Conservation (phyloP, 2,113 vertebrate genomes). For the Edolisoma coerulescens region DNA sequence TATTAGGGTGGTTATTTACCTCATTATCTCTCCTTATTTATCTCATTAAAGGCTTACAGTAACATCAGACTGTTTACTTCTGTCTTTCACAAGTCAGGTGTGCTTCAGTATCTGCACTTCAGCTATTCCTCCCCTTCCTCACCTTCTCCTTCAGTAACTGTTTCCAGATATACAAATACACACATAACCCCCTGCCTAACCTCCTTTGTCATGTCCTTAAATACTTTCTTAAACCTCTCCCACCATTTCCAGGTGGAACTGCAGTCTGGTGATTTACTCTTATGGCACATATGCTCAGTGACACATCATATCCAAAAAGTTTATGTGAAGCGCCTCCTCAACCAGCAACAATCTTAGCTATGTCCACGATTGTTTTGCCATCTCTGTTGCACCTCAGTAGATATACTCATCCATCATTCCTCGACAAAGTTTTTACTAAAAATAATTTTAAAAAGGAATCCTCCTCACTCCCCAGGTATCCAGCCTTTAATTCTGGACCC, state of each 20-base stretch:
- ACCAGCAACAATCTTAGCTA: neutral
- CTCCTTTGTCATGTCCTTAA: neutral
- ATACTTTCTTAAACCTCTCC: neutral
- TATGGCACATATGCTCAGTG: accelerated
- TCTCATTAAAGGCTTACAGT: slow-evolving; percentile 19
- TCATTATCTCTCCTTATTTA: slow-evolving; percentile 26
- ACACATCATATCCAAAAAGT: neutral
- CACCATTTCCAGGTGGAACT: neutral
- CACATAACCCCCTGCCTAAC: neutral
- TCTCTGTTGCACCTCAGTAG: neutral
- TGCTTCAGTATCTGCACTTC: neutral
- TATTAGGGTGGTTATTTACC: neutral
- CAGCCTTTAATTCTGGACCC: neutral
- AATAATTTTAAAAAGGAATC: neutral
- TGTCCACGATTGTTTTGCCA: neutral
- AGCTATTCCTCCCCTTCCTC: neutral
- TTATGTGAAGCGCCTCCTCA: neutral
- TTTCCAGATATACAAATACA: neutral
- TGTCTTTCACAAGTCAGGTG: neutral
- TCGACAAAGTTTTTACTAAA: neutral
- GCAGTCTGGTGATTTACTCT: neutral
- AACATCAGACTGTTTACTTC: neutral
- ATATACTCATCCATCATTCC: neutral
- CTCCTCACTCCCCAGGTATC: neutral
- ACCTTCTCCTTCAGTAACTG: neutral